Conservation (phyloP, 2,888 invertebrate genomes). For the Hypomecis atomaria region DNA sequence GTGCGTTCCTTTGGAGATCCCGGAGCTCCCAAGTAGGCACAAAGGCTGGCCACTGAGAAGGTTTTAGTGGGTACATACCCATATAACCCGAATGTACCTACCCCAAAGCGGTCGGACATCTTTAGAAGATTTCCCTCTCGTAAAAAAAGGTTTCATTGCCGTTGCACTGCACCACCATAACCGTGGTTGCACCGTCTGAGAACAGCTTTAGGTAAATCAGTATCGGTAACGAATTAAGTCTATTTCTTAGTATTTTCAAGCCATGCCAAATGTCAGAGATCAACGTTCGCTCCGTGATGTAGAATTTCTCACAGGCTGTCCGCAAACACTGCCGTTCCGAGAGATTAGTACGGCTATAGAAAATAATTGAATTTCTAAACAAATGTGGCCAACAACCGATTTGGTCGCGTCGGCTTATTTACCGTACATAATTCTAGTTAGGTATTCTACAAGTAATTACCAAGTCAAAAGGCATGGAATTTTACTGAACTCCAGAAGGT, state of each 20-base stretch:
- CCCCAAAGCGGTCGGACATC: too few species aligned
- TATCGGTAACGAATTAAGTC: conserved; percentile 17
- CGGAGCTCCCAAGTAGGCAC: too few species aligned
- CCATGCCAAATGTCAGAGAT: conserved; percentile 24
- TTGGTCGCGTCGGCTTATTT: conserved; percentile 6
- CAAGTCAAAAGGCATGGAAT: conserved; percentile 15
- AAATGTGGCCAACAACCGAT: not conserved
- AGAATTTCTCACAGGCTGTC: conserved; percentile 17
- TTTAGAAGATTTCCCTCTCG: too few species aligned
- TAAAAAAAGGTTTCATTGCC: too few species aligned
- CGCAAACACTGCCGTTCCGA: conserved; percentile 6
- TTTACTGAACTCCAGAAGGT: not conserved
- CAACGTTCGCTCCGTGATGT: conserved; percentile 22
- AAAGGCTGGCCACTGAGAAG: too few species aligned
- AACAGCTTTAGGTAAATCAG: conserved; percentile 9
- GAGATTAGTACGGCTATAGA: conserved; percentile 5
- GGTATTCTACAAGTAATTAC: conserved; percentile 8
- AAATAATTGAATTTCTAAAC: conserved; percentile 3
- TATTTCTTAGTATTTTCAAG: conserved; percentile 24
- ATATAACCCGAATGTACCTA: too few species aligned
- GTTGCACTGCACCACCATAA: too few species aligned
- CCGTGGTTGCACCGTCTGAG: too few species aligned
- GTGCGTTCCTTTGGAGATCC: too few species aligned
- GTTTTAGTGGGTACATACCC: too few species aligned
- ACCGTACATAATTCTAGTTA: conserved; percentile 10